A percentile compares a stretch with the other conserved stretches of the same genome.
Conservation (phyloP, 2,797 vertebrate genomes). For the Cebuella pygmaea region DNA sequence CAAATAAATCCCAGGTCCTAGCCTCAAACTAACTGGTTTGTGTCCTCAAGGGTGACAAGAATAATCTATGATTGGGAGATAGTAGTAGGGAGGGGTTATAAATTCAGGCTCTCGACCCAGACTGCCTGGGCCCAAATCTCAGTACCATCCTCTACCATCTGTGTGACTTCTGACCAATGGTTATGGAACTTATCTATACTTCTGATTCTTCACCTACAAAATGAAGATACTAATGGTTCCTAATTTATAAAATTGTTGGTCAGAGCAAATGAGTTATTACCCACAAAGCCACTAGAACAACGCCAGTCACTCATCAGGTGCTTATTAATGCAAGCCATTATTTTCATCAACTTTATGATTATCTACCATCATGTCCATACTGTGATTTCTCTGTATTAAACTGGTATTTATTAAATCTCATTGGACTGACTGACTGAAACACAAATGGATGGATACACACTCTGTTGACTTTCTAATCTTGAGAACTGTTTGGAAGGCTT, state of each 20-base stretch:
- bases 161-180: not conserved
- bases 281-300: not conserved
- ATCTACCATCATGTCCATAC: not conserved
- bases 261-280: not conserved
- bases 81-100: not conserved
- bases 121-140: not conserved
- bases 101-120: not conserved
- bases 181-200: not conserved
- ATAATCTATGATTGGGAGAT: not conserved
- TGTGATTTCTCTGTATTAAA: not conserved
- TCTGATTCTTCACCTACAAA: not conserved
- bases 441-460: not conserved
- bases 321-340: not conserved
- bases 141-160: not conserved
- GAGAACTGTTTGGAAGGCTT: constrained; percentile 20
- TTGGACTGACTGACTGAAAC: not conserved
- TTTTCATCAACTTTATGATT: not conserved
- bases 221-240: not conserved
- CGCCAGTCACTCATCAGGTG: not conserved
- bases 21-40: not conserved
- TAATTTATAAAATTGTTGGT: not conserved
- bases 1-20: not conserved
- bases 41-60: too few relatives aligned
- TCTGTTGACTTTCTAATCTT: not conserved
- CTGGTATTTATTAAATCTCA: not conserved